Conservation (phyloP, 2,888 invertebrate species). For the Ophion slaviceki region DNA sequence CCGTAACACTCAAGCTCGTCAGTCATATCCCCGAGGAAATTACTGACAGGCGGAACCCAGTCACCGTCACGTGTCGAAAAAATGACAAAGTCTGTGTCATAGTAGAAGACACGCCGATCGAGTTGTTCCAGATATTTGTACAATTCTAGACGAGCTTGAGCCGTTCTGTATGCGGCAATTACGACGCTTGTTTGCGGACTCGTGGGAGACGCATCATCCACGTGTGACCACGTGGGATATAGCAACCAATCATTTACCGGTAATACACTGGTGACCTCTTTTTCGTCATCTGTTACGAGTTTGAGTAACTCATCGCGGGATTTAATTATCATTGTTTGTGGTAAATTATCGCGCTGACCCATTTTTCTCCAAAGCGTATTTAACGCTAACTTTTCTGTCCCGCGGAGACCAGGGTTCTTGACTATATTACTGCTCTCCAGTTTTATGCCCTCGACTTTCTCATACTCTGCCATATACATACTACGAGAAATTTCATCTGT, state of each 20-base stretch:
- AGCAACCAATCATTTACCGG: conserved; percentile 65
- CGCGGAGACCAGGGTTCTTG: conserved; percentile 18
- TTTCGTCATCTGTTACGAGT: conserved; percentile 60
- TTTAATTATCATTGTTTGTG: conserved; percentile 63
- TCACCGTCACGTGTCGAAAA: conserved; percentile 61
- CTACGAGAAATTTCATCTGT: not conserved
- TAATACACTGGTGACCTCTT: conserved; percentile 61
- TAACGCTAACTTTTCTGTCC: not conserved
- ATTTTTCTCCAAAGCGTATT: conserved; percentile 1
- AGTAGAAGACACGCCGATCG: conserved; percentile 75
- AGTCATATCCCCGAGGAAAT: conserved; percentile 77
- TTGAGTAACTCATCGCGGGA: conserved; percentile 50
- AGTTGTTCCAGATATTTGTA: conserved; percentile 75
- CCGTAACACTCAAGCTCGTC: conserved; percentile 76
- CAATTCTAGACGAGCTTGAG: conserved; percentile 76
- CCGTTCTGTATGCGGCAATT: conserved; percentile 79
- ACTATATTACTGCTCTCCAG: not conserved
- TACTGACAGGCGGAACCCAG: conserved; percentile 69
- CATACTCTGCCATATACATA: not conserved
- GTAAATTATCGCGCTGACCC: conserved; percentile 47
- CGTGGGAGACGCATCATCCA: not conserved
- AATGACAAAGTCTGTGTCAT: conserved; percentile 79
- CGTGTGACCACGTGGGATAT: conserved; percentile 61
- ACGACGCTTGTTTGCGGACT: conserved; percentile 69
- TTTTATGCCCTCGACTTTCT: not conserved